phyloP scores from a whole-genome alignment of 2,797 vertebrate species.

The Carduelis carduelis region DNA sequence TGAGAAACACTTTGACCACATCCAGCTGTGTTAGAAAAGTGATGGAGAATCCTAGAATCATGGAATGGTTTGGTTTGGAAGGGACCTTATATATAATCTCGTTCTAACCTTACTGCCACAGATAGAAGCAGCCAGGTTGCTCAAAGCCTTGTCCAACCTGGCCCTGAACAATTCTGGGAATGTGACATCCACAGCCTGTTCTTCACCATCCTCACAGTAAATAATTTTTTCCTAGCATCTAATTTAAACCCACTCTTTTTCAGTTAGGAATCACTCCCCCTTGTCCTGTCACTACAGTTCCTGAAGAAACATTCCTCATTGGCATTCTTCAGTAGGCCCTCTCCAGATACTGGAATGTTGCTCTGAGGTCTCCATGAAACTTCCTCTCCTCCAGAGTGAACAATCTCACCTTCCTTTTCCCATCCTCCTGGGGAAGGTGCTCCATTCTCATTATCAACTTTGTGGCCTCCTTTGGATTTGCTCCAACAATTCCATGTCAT shows the following conservation, averaged over 20 bases:
- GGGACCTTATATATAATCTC: too few relatives aligned
- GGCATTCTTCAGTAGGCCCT: background rate
- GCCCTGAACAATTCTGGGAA: background rate
- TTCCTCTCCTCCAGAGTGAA: background rate
- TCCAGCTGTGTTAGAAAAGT: background rate
- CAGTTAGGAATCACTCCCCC: background rate
- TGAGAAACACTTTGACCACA: background rate
- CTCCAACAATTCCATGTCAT: background rate
- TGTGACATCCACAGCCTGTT: background rate
- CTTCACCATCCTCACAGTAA: background rate
- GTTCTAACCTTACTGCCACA: background rate
- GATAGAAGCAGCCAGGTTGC: background rate
- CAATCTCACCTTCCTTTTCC: too few relatives aligned
- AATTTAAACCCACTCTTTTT: too few relatives aligned
- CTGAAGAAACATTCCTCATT: background rate
- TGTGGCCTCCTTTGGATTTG: rapidly evolving
- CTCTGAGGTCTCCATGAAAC: background rate
- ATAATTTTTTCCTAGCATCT: background rate
- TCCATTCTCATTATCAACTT: background rate
- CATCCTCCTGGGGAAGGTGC: too few relatives aligned
- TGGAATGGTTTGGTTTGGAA: background rate
- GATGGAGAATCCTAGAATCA: background rate
- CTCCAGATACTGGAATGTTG: background rate
- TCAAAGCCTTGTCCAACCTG: background rate
- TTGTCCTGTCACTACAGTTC: background rate